A percentile compares a stretch with the other conserved stretches of the same genome.
phyloP scores from a whole-genome alignment of 2,888 invertebrate genomes.

The Eremobia ochroleuca region DNA sequence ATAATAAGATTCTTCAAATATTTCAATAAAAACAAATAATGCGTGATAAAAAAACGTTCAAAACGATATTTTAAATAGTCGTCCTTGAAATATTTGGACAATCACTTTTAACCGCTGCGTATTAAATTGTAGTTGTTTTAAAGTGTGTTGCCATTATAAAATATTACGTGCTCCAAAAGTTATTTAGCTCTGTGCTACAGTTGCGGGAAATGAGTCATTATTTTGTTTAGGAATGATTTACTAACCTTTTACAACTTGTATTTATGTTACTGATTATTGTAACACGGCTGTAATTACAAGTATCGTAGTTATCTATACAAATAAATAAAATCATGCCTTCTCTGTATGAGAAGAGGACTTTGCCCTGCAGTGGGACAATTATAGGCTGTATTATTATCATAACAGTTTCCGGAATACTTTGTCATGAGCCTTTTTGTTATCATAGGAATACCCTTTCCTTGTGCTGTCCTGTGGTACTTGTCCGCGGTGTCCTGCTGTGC shows the following conservation, averaged over 20 bases:
- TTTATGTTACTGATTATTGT: conserved; percentile 16
- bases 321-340: too few relatives aligned
- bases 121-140: conserved; percentile 45
- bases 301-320: not conserved
- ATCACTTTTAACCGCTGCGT: conserved; percentile 28
- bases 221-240: conserved; percentile 32
- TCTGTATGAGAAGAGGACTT: too few relatives aligned
- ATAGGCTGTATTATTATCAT: too few relatives aligned
- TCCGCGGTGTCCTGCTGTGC: too few relatives aligned
- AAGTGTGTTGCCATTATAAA: conserved; percentile 26
- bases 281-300: not conserved
- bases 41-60: conserved; percentile 30
- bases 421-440: too few relatives aligned
- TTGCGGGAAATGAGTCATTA: conserved; percentile 56
- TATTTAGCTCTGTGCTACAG: conserved; percentile 43
- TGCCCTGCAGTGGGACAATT: too few relatives aligned
- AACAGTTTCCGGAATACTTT: too few relatives aligned
- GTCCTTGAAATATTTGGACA: conserved; percentile 53
- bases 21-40: conserved; percentile 3
- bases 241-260: conserved; percentile 22
- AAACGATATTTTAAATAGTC: conserved; percentile 37
- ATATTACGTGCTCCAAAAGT: conserved; percentile 51
- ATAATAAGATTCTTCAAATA: conserved; percentile 12
- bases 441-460: too few relatives aligned
- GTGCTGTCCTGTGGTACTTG: too few relatives aligned